phyloP scores from a whole-genome alignment of 2,113 vertebrate genomes.

The Nipponia nippon region DNA sequence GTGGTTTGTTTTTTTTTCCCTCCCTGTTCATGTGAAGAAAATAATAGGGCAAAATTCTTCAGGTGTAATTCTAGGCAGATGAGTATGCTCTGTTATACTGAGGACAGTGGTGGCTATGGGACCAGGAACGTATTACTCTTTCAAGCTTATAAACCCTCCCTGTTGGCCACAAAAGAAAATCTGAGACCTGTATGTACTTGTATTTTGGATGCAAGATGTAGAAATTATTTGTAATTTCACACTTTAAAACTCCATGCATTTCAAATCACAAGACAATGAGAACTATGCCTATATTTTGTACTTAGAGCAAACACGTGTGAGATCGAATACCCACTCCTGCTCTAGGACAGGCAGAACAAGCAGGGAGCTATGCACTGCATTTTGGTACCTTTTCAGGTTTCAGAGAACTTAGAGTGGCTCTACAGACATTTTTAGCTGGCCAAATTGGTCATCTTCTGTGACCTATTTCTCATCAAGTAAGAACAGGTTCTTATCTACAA shows the following conservation, averaged over 20 bases:
- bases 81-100: background rate
- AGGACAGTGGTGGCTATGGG: fast-evolving
- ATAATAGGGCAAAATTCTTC: background rate
- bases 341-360: background rate
- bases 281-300: fast-evolving
- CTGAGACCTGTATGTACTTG: background rate
- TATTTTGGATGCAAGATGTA: background rate
- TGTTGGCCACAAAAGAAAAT: background rate
- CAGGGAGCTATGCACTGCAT: fast-evolving
- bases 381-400: background rate
- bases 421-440: background rate
- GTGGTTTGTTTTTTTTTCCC: background rate
- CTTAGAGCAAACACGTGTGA: fast-evolving
- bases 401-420: background rate
- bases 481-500: background rate
- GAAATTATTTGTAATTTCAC: background rate
- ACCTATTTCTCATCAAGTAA: background rate
- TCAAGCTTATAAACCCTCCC: background rate
- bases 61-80: background rate
- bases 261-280: background rate
- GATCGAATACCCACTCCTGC: fast-evolving
- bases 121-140: background rate
- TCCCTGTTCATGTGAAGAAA: background rate
- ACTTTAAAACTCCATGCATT: background rate
- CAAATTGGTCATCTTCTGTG: background rate